A percentile compares a stretch with the other conserved stretches of the same genome.
phyloP scores from a whole-genome alignment of 2,888 invertebrate genomes.

The Catotricha subobsoleta region DNA sequence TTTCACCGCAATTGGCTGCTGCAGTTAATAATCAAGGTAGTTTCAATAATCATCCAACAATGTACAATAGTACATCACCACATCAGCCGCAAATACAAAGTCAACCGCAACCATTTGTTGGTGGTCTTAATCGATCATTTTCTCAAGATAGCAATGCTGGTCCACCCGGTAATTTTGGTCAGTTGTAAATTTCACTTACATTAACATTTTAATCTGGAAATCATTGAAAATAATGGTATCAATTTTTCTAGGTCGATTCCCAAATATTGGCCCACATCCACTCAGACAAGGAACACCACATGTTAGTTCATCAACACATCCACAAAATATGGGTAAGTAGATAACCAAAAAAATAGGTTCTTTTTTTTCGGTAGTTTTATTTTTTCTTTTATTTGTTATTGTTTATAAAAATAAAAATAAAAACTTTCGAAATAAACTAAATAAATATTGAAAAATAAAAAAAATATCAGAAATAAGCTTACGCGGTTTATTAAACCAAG shows the following conservation, averaged over 20 bases:
- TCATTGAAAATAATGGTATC: conserved; percentile 15
- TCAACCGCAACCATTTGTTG: conserved; percentile 20
- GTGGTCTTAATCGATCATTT: conserved; percentile 14
- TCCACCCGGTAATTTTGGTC: conserved; percentile 11
- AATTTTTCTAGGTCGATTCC: conserved; percentile 21
- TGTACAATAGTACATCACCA: conserved; percentile 23
- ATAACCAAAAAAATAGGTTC: neutral
- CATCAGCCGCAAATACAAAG: conserved; percentile 18
- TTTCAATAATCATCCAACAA: conserved; percentile 23
- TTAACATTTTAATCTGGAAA: conserved; percentile 25
- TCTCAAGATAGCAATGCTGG: conserved; percentile 17
- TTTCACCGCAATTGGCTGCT: too few species aligned
- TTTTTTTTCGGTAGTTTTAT: neutral
- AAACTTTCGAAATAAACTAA: neutral
- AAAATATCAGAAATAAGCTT: conserved; percentile 29
- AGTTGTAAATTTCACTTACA: conserved; percentile 16
- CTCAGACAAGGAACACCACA: conserved; percentile 35
- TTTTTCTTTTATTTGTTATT: neutral
- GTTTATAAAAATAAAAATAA: neutral
- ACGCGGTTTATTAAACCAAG: conserved; percentile 28
- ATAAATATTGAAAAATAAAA: conserved; percentile 2
- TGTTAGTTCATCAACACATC: conserved; percentile 46
- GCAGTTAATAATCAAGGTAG: too few species aligned
- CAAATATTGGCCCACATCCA: conserved; percentile 20
- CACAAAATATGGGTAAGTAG: conserved; percentile 38